Evolutionary conservation across 2,113 vertebrate species (phyloP), one percentile per base, ranked within the genome.

Genomic region (Suricata suricatta): DNA sequence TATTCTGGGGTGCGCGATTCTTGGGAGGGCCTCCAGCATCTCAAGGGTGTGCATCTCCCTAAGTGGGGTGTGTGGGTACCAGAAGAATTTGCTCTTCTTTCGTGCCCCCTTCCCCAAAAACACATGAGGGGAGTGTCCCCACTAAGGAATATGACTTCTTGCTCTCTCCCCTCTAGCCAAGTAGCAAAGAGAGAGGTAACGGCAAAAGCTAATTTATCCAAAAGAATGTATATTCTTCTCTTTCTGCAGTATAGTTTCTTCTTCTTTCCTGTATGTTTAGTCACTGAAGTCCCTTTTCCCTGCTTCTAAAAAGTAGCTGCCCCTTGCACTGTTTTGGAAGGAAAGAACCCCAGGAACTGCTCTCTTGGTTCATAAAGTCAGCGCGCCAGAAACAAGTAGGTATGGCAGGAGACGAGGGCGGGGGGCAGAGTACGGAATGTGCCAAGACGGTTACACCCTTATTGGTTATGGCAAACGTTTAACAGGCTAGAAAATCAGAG

Each of bases 311-410:
- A 95, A 50, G 72, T 4, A 79, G 44, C 89, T 31, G 33, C 23
- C 71, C 86, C 71, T 87, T 87, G 71, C 90, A 63, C 91, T 33
- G 16, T 63, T 97, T 47, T 94, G 93, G 81, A 93, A 94, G 63
- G 27, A 41, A 64, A 82, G 35, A 88, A 94, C 88, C 35, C 52
- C 71, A 50, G 54, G 57, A 47, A 50, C 2, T 19, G 57, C 54
- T 90, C 84, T 33, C 8, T 5, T 60, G 44, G 64, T 76, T 94
- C 93, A 60, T 94, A 93, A 95, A 95, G 94, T 44, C 10, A 9
- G 17, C 0, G 64, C 79, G 88, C 76, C 77, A 90, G 80, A 77
- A 71, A 14, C 17, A 2, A 29, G 27, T 41, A 84, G 90, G 68
- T 15, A 41, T 16, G 16, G 47, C 7, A 1, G 68, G 0, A 2